Percentiles rank a stretch among this genome's conserved stretches.
Evolutionary conservation across 2,888 invertebrate species (phyloP).

Genomic region (Lithophane leautieri): DNA sequence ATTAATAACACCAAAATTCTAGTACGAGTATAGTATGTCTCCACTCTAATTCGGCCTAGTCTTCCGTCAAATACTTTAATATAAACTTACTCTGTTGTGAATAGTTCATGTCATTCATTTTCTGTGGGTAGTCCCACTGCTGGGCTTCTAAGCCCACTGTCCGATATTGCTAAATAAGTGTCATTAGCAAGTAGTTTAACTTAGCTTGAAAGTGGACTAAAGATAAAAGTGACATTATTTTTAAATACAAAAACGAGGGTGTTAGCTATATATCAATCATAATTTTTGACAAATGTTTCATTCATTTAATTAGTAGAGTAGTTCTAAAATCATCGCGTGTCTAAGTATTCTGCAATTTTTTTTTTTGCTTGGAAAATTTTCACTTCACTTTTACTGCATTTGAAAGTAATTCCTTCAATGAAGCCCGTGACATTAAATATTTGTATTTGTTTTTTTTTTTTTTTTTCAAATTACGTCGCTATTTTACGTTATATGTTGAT

Average conservation of each 20-base stretch:
- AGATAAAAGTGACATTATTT: slow-evolving; percentile 54
- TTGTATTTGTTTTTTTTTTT: no score
- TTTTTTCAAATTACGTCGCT: no score
- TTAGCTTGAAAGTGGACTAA: slow-evolving; percentile 36
- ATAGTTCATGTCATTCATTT: slow-evolving; percentile 50
- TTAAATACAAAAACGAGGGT: slow-evolving; percentile 33
- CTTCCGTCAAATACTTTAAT: slow-evolving; percentile 47
- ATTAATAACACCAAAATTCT: not conserved
- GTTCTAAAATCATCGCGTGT: not conserved
- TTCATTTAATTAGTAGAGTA: slow-evolving; percentile 4
- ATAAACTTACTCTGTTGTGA: slow-evolving; percentile 47
- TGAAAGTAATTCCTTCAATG: not conserved
- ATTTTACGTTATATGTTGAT: not conserved
- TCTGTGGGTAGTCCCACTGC: slow-evolving; percentile 30
- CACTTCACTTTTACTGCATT: not conserved
- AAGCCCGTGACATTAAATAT: not conserved
- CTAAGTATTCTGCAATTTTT: no score
- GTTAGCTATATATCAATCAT: slow-evolving; percentile 43
- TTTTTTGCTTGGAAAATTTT: not conserved
- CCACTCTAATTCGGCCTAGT: slow-evolving; percentile 52
- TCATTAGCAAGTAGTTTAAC: slow-evolving; percentile 40
- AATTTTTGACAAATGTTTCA: slow-evolving; percentile 20
- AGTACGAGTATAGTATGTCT: slow-evolving; percentile 22
- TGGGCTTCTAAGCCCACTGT: slow-evolving; percentile 27
- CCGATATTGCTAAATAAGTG: slow-evolving; percentile 25